These are phyloP conservation scores for Carcharodon carcharias DNA, from an alignment of 2,797 vertebrate genomes.

Conservation along the genomic window DNA sequence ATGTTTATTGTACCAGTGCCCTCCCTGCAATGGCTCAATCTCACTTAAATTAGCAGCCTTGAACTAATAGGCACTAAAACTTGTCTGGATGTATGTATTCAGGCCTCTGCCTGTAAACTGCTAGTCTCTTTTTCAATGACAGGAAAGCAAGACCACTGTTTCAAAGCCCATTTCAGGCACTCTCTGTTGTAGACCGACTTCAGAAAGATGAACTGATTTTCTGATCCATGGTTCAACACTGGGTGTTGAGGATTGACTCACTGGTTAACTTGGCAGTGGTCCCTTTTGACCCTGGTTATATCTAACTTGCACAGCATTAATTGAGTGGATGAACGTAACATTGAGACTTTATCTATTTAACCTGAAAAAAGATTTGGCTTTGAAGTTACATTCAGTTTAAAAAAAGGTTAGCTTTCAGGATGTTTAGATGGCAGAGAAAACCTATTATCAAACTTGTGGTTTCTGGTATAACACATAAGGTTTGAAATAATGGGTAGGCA, in stretches of 20 bases:
- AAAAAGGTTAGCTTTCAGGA: not conserved
- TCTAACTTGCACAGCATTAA: not conserved
- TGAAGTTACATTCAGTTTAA: not conserved
- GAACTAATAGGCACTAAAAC: not conserved
- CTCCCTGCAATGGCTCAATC: not conserved
- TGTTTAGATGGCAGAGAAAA: not conserved
- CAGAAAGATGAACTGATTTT: not conserved
- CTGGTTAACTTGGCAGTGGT: not conserved
- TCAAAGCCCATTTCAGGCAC: not conserved
- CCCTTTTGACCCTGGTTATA: not conserved
- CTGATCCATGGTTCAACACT: not conserved
- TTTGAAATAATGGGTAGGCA: not conserved
- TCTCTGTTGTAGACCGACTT: not conserved
- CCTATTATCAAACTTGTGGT: not conserved
- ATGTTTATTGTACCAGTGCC: not conserved
- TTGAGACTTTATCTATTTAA: not conserved
- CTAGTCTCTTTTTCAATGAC: not conserved
- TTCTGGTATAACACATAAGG: not conserved
- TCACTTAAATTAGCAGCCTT: not conserved
- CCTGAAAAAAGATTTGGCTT: not conserved
- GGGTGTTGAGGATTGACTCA: not conserved
- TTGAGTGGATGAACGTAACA: not conserved
- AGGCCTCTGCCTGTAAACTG: not conserved
- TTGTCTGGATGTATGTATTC: not conserved
- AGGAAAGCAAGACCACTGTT: not conserved